Conservation (phyloP, 2,113 vertebrate species). For the Apistogramma diplotaenia region DNA sequence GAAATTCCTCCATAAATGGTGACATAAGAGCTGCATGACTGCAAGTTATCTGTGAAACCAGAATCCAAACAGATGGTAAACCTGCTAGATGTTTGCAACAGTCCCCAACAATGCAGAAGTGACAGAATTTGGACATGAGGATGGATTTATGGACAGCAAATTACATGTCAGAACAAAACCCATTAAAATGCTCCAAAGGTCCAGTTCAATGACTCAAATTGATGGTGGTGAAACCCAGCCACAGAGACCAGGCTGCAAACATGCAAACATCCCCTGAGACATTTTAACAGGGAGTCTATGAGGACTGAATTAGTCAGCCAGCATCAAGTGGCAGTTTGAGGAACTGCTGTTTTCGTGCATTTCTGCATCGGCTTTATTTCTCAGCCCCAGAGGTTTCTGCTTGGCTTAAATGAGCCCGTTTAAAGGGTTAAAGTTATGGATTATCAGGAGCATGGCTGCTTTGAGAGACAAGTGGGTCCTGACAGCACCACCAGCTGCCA, state of each 20-base stretch:
- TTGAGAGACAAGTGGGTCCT: neutral
- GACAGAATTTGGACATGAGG: neutral
- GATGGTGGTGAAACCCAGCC: neutral
- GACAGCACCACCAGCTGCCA: neutral
- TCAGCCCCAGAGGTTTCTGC: neutral
- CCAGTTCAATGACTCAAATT: neutral
- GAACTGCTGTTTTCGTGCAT: neutral
- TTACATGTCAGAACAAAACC: no score
- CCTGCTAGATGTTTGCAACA: neutral
- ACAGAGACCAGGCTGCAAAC: neutral
- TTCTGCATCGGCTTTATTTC: neutral
- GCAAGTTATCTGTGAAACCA: neutral
- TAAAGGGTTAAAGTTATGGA: neutral
- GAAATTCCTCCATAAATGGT: neutral
- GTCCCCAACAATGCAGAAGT: rapidly evolving
- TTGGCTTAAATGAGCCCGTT: neutral
- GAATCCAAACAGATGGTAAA: neutral
- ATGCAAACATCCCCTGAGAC: neutral
- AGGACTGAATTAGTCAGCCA: no score
- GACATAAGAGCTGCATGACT: neutral
- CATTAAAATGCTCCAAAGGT: neutral
- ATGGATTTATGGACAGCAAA: neutral
- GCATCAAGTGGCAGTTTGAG: neutral
- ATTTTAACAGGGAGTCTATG: neutral
- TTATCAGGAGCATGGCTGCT: neutral